Evolutionary conservation across 2,797 vertebrate genomes (phyloP).

Genomic region (Channa striata): DNA sequence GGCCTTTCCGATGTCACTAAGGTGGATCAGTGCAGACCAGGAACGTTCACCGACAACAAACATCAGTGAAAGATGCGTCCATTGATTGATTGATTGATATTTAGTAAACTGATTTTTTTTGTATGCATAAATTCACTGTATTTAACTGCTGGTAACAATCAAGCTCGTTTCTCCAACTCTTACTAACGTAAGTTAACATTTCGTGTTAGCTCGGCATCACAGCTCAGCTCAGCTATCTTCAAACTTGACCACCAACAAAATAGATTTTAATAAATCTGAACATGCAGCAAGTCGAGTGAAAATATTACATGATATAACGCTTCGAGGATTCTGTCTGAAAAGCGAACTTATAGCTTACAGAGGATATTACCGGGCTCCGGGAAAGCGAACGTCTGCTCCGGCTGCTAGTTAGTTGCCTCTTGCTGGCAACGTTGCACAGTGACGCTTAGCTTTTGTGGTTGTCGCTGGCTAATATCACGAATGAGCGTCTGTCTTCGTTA

Average conservation of each 20-base stretch:
- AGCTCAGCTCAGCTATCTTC: constrained; percentile 22
- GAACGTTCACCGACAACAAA: not conserved
- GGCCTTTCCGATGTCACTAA: not conserved
- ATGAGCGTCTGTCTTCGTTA: not conserved
- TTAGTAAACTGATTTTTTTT: too few relatives aligned
- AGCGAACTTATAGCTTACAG: constrained; percentile 9
- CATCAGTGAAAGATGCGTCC: not conserved
- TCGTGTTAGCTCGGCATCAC: constrained; percentile 38
- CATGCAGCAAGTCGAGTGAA: not conserved
- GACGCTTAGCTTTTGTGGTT: constrained; percentile 48
- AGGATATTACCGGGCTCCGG: constrained; percentile 10
- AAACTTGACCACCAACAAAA: constrained; percentile 5
- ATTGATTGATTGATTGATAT: too few relatives aligned
- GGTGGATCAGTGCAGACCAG: not conserved
- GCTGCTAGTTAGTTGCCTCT: constrained; percentile 32
- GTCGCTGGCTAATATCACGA: not conserved
- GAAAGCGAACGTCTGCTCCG: constrained; percentile 18
- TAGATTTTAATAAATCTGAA: not conserved
- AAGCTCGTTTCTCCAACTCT: constrained; percentile 27
- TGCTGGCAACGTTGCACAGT: constrained; percentile 44
- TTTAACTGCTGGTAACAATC: not conserved
- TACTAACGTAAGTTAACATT: not conserved
- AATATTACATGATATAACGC: not conserved
- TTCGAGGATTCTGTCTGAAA: too few relatives aligned
- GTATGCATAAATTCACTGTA: too few relatives aligned